Base-by-base conservation (phyloP, 2,797 vertebrate genomes). In the Lutjanus campechanus region DNA sequence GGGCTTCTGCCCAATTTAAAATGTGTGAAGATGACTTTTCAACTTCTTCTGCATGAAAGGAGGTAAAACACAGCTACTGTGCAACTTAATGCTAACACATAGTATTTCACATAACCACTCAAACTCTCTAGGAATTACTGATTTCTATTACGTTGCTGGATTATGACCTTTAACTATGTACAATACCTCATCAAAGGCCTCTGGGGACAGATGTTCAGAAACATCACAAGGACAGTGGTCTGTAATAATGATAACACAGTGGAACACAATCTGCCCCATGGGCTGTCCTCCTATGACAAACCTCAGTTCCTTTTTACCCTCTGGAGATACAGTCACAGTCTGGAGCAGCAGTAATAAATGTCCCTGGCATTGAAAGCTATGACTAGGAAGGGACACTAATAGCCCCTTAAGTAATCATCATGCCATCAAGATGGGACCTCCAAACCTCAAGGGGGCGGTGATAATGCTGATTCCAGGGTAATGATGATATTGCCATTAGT, bases 371-470 rank as follows among this genome's bases (percentile, higher is more conserved):
- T 69, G 69, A 78, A 65, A 51, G 74, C 76, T 85, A 90, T 88
- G 83, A 89, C 82, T 85, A 72, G 54, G 64, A 56, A 61, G 85
- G 72, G 79, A 87, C 76, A 86, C 44, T 81, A 83, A 88, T 72
- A 77, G 87, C 78, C 91, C 85, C 88, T 82, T 75, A 90, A 85
- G 89, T 84, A 79, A 90, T 87, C 78, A 85, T 85, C 61, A 61
- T 79, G 75, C 1, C 75, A 76, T 71, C 3, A 59, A 65, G 66
- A 69, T 66, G 17, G 68, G 54, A 75, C 81, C 81, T 84, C 79
- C 76, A 67, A 62, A 72, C 74, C 87, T 83, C 77, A 59, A 65
- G 71, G 77, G 81, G 86, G 76, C 66, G 77, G 69, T 82, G 79
- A 84, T 87, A 74, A 84, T 79, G 66, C 62, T 65, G 77, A 69